Evolutionary conservation across 2,888 invertebrate species (phyloP), one percentile per base, ranked within the genome.

Genomic region (Taphrorychus bicolor): DNA sequence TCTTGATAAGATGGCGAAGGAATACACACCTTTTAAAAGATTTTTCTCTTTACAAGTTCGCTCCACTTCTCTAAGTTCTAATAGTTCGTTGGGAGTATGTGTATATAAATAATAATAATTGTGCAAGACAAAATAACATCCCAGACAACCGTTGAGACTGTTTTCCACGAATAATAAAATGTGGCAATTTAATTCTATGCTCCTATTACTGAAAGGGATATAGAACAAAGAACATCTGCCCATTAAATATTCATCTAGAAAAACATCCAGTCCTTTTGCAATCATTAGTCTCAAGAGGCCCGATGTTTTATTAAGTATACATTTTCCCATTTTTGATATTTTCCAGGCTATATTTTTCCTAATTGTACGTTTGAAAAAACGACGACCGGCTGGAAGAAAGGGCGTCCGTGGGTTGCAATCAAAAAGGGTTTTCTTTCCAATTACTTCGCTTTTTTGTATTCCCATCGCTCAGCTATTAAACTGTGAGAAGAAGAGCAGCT

Each of bases 401-500:
- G 45, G 5, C 32, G 22, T 21, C 40, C 45, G 19, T 41, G n/a
- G 49, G 45, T 66, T 19, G 5, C 19, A 70, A 65, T 66, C 66
- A 66, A 67, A 64, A 57, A n/a, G 65, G 70, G 61, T 66, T 70
- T 68, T 70, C 66, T 70, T 71, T 71, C 54, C 65, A 57, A 66
- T 66, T 66, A 68, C 63, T 64, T 62, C 67, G 58, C 52, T 65
- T 71, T 70, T 70, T 62, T 64, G 60, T 70, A 67, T 52, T 70
- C 59, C 59, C 54, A n/a, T n/a, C n/a, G n/a, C n/a, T n/a, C 59
- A 59, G 65, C 49, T 52, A 54, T 60, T 71, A 71, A 71, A 61
- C 65, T 71, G 74, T 74, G 74, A 68, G 74, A 74, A 72, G 54
- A 11, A 32, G 63, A 51, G 58, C 74, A 74, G 72, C 74, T 74